Percentiles rank a stretch among this genome's conserved stretches.
Evolutionary conservation across 2,113 vertebrate genomes (phyloP).

Genomic region (Sporophila hypoxantha): DNA sequence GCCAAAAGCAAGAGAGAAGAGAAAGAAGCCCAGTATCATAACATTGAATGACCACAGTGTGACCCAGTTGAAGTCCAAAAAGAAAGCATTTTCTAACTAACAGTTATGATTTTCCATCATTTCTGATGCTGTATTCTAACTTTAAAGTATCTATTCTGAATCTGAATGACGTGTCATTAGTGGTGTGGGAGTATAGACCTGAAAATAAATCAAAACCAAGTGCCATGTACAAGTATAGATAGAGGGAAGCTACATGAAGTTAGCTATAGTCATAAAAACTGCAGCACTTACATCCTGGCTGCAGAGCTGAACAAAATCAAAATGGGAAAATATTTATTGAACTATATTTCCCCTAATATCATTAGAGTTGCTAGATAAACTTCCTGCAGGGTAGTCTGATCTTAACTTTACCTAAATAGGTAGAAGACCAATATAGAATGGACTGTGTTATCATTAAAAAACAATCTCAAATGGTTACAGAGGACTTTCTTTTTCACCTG

Average conservation of each 20-base stretch:
- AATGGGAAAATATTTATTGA: background rate
- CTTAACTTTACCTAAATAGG: background rate
- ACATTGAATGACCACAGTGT: background rate
- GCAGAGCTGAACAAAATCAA: background rate
- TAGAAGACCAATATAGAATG: background rate
- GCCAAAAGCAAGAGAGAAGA: background rate
- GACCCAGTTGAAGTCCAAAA: background rate
- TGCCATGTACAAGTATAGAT: background rate
- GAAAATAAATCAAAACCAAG: slow-evolving; percentile 59
- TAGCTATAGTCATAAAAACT: background rate
- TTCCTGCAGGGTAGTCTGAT: background rate
- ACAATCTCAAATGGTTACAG: background rate
- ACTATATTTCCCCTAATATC: background rate
- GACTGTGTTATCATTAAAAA: background rate
- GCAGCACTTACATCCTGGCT: background rate
- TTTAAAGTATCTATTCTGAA: slow-evolving; percentile 16
- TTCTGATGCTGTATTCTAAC: slow-evolving; percentile 28
- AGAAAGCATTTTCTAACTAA: slow-evolving; percentile 23
- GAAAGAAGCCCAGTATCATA: background rate
- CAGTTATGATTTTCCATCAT: slow-evolving; percentile 36
- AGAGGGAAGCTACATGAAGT: background rate
- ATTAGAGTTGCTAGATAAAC: background rate
- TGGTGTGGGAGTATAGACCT: slow-evolving; percentile 20
- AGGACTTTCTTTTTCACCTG: background rate
- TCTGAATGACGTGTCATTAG: slow-evolving; percentile 43